Base-by-base conservation (phyloP, 2,888 invertebrate species). In the Luffia ferchaultella region DNA sequence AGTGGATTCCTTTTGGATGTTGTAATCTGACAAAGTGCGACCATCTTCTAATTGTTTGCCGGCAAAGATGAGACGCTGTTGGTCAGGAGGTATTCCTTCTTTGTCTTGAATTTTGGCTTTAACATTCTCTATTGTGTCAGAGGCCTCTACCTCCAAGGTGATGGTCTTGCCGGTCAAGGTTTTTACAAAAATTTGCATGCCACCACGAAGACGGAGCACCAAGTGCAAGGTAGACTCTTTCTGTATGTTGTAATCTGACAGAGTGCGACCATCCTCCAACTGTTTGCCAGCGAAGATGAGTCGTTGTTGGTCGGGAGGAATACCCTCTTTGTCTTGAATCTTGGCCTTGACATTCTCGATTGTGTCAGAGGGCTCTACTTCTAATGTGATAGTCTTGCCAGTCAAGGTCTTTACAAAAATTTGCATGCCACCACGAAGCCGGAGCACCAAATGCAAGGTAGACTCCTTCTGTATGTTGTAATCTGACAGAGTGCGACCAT, bases 301-400 rank as follows among this genome's bases (percentile, higher is more conserved):
- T 0, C 69, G 54, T 57, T 69, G 69, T 46, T 69, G 69, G 52
- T 69, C 69, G 51, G 69, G 69, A 0, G 69, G 69, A 5, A 69
- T 69, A 0, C 70, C 70, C 17, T 69, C 69, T 16, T 70, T 70
- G 42, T 69, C 69, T 16, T 69, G 69, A 0, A 69, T 69, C 30
- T 69, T 69, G 0, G 69, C 69, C 15, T 69, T 69, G 0, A 69
- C 69, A 58, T 69, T 69, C n/a, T 69, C 69, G 1, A 69, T 69
- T 0, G 69, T 68, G 12, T 69, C 69, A 0, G 69, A 68, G 0
- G 69, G 49, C 1, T 69, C 69, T 0, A 69, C 69, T 7, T 69
- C 69, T 0, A 70, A 47, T 0, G 70, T 69, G 2, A 70, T 70
- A 0, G 69, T 70, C 1, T 70, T 70, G 0, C 69, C 69, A 1